phyloP scores from a whole-genome alignment of 2,797 vertebrate species.

The Threskiornis aethiopicus region DNA sequence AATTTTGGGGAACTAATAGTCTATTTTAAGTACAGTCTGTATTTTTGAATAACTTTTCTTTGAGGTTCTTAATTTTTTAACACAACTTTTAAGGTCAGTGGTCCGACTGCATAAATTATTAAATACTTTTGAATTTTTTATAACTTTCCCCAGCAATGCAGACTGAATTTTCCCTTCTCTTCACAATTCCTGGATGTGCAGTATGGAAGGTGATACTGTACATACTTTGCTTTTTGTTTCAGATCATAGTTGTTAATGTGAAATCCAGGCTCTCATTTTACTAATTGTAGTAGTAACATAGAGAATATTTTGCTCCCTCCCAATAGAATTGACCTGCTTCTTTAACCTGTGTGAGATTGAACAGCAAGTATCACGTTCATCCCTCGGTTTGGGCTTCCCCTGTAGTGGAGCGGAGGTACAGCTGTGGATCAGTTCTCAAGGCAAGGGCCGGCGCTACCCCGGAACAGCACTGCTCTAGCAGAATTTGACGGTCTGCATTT shows the following conservation, averaged over 20 bases:
- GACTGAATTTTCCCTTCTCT: conserved; percentile 10
- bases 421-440: background rate
- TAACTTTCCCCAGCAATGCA: conserved; percentile 15
- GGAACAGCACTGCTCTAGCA: background rate
- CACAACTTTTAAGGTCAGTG: conserved; percentile 69
- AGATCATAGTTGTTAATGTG: background rate
- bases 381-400: background rate
- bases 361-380: background rate
- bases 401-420: background rate
- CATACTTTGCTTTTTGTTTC: background rate
- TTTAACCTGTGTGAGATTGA: background rate
- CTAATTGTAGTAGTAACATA: background rate
- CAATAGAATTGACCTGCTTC: background rate
- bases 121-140: conserved; percentile 66
- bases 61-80: conserved; percentile 68
- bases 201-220: background rate
- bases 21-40: conserved; percentile 15
- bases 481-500: background rate
- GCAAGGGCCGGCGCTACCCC: fast-evolving
- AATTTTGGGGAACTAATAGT: conserved; percentile 1
- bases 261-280: background rate
- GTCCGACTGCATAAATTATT: conserved; percentile 56
- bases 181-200: background rate
- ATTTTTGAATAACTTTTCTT: conserved; percentile 42
- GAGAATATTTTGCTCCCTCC: background rate